phyloP scores from a whole-genome alignment of 1,140 invertebrate species.

The Hycleus cichorii region DNA sequence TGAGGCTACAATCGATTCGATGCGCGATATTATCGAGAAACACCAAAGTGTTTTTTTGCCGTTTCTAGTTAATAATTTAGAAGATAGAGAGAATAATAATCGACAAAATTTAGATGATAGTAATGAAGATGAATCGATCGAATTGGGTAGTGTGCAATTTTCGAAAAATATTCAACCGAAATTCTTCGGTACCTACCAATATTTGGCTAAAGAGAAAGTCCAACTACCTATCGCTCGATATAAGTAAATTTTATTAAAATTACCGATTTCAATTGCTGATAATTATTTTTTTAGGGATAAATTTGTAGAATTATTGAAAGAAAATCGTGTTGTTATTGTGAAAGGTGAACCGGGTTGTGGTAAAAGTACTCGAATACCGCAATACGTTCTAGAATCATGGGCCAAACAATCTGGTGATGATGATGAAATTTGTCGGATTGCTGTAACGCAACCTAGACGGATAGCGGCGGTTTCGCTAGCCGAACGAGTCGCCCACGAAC shows the following conservation, averaged over 20 bases:
- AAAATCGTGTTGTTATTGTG: conserved; percentile 58
- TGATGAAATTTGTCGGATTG: conserved; percentile 55
- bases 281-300: conserved; percentile 22
- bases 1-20: conserved; percentile 12
- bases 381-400: conserved; percentile 66
- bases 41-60: conserved; percentile 26
- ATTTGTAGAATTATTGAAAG: conserved; percentile 28
- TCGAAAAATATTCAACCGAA: conserved; percentile 13
- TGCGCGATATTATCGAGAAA: conserved; percentile 29
- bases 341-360: conserved; percentile 88
- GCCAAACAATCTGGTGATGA: conserved; percentile 39
- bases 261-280: neutral
- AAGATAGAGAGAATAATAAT: conserved; percentile 7
- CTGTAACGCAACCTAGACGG: conserved; percentile 68
- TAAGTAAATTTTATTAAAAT: conserved; percentile 27
- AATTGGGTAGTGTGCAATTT: neutral
- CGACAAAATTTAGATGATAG: neutral
- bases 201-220: conserved; percentile 29
- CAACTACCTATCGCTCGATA: conserved; percentile 34
- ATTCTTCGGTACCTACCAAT: conserved; percentile 21
- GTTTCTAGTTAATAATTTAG: conserved; percentile 14
- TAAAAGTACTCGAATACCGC: conserved; percentile 82
- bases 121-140: conserved; percentile 8
- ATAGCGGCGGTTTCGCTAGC: conserved; percentile 70
- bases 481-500: conserved; percentile 60